Conservation (phyloP, 2,797 vertebrate genomes). For the Pipistrellus kuhlii region DNA sequence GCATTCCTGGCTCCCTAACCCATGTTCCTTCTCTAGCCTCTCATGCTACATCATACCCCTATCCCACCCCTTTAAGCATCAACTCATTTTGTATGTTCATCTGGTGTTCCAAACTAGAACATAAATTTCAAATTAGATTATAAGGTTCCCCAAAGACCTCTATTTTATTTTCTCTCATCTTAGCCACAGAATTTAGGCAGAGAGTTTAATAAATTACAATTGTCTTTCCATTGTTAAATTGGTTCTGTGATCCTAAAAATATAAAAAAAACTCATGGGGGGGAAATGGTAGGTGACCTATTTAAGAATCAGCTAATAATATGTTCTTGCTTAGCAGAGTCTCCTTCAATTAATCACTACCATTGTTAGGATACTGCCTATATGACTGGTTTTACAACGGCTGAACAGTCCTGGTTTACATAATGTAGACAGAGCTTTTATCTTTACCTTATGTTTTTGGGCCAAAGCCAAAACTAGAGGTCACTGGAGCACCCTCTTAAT, state of each 20-base stretch:
- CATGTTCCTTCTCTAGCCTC: not conserved
- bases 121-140: not conserved
- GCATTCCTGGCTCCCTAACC: not conserved
- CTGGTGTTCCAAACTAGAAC: not conserved
- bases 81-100: not conserved
- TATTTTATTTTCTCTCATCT: not conserved
- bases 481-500: not conserved
- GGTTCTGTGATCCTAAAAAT: not conserved
- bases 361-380: not conserved
- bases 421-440: not conserved
- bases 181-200: slow-evolving; percentile 2
- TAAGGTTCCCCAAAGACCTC: not conserved
- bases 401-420: not conserved
- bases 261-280: not conserved
- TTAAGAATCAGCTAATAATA: slow-evolving; percentile 16
- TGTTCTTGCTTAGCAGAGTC: not conserved
- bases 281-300: not conserved
- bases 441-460: slow-evolving; percentile 20
- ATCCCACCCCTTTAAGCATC: not conserved
- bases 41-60: not conserved
- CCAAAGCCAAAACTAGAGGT: slow-evolving; percentile 31
- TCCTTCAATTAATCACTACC: not conserved
- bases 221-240: not conserved
- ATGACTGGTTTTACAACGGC: not conserved
- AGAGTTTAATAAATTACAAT: not conserved